Evolutionary conservation across 2,113 vertebrate genomes (phyloP).

Genomic region (Psilopsiagon aymara): DNA sequence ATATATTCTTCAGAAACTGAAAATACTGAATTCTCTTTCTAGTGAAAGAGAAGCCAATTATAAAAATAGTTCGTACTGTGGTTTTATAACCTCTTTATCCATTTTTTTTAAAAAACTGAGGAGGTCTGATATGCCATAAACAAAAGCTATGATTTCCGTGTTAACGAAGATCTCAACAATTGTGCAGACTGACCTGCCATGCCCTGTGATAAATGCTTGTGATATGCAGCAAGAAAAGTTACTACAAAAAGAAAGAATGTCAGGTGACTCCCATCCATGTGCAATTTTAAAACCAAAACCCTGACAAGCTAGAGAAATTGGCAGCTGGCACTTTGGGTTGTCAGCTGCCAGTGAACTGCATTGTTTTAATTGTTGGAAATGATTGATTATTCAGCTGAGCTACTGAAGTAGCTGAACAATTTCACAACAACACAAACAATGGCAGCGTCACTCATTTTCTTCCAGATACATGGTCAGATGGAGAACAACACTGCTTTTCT

Average conservation of each 20-base stretch:
- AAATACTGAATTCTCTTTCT: neutral
- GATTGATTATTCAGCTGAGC: constrained; percentile 36
- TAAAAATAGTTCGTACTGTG: neutral
- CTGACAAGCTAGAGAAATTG: neutral
- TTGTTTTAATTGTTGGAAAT: constrained; percentile 18
- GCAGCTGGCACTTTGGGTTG: neutral
- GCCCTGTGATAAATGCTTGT: neutral
- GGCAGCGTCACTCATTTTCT: neutral
- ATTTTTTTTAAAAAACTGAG: neutral
- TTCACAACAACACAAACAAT: neutral
- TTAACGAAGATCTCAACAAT: neutral
- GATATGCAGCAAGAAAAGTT: neutral
- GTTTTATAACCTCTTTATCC: neutral
- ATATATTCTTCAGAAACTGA: neutral
- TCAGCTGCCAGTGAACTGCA: neutral
- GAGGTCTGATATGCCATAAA: too few relatives aligned
- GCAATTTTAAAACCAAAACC: neutral
- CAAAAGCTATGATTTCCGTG: neutral
- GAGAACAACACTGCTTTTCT: neutral
- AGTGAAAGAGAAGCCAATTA: neutral
- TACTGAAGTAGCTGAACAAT: neutral
- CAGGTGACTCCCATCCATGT: neutral
- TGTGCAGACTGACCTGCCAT: neutral
- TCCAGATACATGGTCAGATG: neutral
- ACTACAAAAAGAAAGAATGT: neutral